Evolutionary conservation across 2,888 invertebrate genomes (phyloP).

Genomic region (Anoncus sp.): DNA sequence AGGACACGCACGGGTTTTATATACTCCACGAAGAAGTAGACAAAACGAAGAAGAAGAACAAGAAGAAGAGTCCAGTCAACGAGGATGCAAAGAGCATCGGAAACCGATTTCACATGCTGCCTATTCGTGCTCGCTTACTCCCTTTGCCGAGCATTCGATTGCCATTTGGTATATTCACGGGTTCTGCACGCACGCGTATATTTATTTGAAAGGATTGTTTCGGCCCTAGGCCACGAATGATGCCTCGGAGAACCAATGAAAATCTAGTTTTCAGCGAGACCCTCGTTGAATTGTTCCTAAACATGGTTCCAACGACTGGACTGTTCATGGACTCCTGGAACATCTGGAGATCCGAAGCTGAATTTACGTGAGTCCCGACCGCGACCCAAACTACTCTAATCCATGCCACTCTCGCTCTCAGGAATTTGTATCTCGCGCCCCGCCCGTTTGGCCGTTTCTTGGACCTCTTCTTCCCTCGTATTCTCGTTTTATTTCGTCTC

Average conservation of each 20-base stretch:
- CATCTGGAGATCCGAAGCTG: conserved; percentile 27
- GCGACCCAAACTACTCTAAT: conserved; percentile 42
- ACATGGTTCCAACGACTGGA: neutral
- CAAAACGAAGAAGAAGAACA: conserved; percentile 20
- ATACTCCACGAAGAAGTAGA: conserved; percentile 28
- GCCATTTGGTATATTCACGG: neutral
- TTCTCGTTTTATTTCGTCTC: conserved; percentile 52
- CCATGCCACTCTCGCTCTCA: conserved; percentile 47
- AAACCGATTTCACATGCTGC: conserved; percentile 31
- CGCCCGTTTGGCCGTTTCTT: conserved; percentile 53
- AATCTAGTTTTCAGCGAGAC: neutral
- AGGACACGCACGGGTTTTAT: conserved; percentile 30
- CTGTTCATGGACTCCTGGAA: neutral
- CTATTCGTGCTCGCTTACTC: conserved; percentile 1
- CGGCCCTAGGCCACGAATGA: neutral
- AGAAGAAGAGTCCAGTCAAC: no score
- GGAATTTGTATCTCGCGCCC: conserved; percentile 59
- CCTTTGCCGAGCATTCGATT: neutral
- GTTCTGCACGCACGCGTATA: neutral
- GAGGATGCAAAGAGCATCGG: conserved; percentile 17
- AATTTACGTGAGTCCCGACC: conserved; percentile 33
- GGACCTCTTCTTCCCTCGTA: conserved; percentile 41
- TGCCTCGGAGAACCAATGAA: neutral
- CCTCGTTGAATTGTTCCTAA: neutral
- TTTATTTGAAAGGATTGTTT: conserved; percentile 2